phyloP scores from a whole-genome alignment of 1,140 invertebrate species.

The Stenopsyche tienmushanensis region DNA sequence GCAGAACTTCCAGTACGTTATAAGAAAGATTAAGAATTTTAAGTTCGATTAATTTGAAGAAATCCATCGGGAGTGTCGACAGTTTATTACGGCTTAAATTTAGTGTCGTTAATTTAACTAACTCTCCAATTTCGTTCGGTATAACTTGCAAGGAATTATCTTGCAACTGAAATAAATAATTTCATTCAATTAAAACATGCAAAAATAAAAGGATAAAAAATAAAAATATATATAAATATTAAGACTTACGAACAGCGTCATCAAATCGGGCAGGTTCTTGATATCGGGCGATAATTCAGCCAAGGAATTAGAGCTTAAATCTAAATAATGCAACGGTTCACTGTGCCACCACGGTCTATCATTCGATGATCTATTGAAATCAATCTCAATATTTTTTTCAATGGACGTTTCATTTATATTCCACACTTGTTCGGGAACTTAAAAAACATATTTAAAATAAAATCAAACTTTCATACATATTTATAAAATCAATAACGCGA shows the following conservation, averaged over 20 bases:
- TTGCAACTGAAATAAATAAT: slow-evolving; percentile 62
- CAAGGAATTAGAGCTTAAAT: slow-evolving; percentile 79
- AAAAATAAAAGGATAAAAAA: slow-evolving; percentile 24
- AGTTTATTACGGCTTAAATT: slow-evolving; percentile 82
- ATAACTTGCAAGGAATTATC: slow-evolving; percentile 74
- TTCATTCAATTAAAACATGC: slow-evolving; percentile 1
- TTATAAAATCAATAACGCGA: not conserved
- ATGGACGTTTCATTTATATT: slow-evolving; percentile 71
- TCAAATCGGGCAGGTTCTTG: slow-evolving; percentile 67
- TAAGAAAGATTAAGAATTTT: slow-evolving; percentile 68
- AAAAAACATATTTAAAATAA: slow-evolving; percentile 9
- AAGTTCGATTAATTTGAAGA: slow-evolving; percentile 69
- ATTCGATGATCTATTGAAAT: slow-evolving; percentile 63
- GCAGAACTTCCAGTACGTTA: slow-evolving; percentile 63
- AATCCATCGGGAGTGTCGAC: slow-evolving; percentile 60
- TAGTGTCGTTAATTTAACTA: slow-evolving; percentile 71
- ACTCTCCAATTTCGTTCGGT: slow-evolving; percentile 74
- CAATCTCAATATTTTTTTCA: slow-evolving; percentile 65
- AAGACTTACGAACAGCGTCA: slow-evolving; percentile 53
- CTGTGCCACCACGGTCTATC: slow-evolving; percentile 83
- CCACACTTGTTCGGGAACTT: slow-evolving; percentile 82
- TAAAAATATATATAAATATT: slow-evolving; percentile 4
- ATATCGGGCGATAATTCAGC: slow-evolving; percentile 67
- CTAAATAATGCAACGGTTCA: slow-evolving; percentile 72
- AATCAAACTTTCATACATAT: not conserved